Base-by-base conservation (phyloP, 2,888 invertebrate species). In the Cryptocheilus praepositus region DNA sequence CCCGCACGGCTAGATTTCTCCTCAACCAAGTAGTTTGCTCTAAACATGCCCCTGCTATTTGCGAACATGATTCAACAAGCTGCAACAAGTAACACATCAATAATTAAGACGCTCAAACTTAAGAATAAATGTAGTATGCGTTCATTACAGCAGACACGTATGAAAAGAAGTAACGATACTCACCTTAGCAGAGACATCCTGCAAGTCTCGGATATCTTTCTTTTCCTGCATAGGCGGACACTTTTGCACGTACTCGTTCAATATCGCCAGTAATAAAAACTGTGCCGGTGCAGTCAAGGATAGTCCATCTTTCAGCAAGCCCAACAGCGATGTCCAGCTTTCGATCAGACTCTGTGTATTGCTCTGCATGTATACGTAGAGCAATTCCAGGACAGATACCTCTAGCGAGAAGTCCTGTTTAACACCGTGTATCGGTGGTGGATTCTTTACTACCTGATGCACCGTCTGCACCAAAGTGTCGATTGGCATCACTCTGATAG, bases 1-100 rank as follows among this genome's bases (percentile, higher is more conserved):
- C 93, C 69, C 94, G 93, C 0, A 96, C 96, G 56, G 95, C 95
- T 70, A 95, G 90, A 89, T 95, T 95, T 76, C 95, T 90, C 70
- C 95, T 89, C 59, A 97, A 88, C 96, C 96, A 97, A 0, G 96
- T 96, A 0, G 96, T 96, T 88, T 96, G 95, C 85, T 96, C 96
- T 75, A 97, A 90, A 80, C 95, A 95, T n/a, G 96, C 94, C n/a
- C 95, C 96, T 7, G 96, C 96, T 45, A 96, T 94, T 88, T 92
- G 92, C 4, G 95, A 94, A 65, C 95, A 92, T 3, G 94, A 93
- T 85, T 97, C 97, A 49, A 96, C 92, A 61, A 97, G 89, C 89
- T 92, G 75, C 49, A 79, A 81, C 22, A 19, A 54, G 53, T n/a
- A 53, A 71, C 16, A 62, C 56, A 45, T 55, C 19, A 7, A 61